Percentiles rank a stretch among this genome's conserved stretches.
phyloP scores from a whole-genome alignment of 1,140 invertebrate species.

The Brachionus calyciflorus region DNA sequence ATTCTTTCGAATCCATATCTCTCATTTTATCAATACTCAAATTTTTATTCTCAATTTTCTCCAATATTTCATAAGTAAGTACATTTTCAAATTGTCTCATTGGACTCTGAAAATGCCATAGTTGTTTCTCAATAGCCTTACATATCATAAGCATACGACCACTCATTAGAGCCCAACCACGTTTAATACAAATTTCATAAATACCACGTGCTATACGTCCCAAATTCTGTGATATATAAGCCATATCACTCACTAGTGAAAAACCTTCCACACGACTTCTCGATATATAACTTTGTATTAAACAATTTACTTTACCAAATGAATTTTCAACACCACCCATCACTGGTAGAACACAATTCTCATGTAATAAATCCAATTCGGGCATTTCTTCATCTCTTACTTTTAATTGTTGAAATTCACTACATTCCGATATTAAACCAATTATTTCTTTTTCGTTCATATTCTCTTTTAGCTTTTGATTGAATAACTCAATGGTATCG shows the following conservation, averaged over 20 bases:
- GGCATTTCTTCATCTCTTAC: constrained; percentile 88
- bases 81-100: constrained; percentile 76
- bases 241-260: constrained; percentile 85
- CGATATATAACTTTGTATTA: constrained; percentile 87
- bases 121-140: constrained; percentile 73
- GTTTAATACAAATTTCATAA: constrained; percentile 86
- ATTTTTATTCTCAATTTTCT: constrained; percentile 75
- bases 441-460: constrained; percentile 86
- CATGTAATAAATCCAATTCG: constrained; percentile 75
- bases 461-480: constrained; percentile 65
- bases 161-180: constrained; percentile 83
- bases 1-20: constrained; percentile 81
- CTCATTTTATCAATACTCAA: constrained; percentile 73
- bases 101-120: constrained; percentile 83
- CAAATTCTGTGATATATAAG: constrained; percentile 89
- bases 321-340: constrained; percentile 80
- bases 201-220: constrained; percentile 81
- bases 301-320: constrained; percentile 92
- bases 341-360: constrained; percentile 73
- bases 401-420: constrained; percentile 94
- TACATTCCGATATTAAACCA: constrained; percentile 79
- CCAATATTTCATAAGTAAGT: constrained; percentile 73
- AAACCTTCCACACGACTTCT: constrained; percentile 75
- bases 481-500: constrained; percentile 78
- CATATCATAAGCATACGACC: constrained; percentile 73